Evolutionary conservation across 1,140 invertebrate genomes (phyloP), one percentile per base, ranked within the genome.

Genomic region (Phocides pigmalion): DNA sequence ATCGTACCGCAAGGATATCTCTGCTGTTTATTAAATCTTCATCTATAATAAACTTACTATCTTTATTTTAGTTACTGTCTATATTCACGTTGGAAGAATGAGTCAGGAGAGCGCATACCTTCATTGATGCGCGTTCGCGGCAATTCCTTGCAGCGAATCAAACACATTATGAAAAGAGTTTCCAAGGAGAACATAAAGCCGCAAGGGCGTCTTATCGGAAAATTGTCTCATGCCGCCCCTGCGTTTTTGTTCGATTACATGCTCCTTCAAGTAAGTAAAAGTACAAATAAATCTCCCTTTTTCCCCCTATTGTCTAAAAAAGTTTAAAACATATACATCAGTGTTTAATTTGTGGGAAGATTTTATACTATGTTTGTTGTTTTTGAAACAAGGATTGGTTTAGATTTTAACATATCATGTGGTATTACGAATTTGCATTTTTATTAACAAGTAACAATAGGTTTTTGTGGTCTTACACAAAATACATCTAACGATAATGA

Each of bases 111-210:
- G 25, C 90, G 95, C 32, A 97, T 99, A 89, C 96, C 98, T 0
- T 93, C 95, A 22, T 87, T 99, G 12, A 93, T 99, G 64, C 93
- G 95, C 32, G 95, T 96, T 35, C 94, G 95, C 50, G 98, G 96
- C 0, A 95, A 98, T 78, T 95, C 96, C 0, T 93, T 98, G 62
- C 98, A 99, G 74, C 96, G 97, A 78, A 97, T 99, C 4, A 99
- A 98, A 81, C 98, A 97, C 66, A 96, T 99, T 4, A 98, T 99
- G 97, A 99, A 99, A 92, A 94, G 98, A 47, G 96, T 99, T 1
- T 98, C 97, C 74, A 99, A 99, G 87, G 99, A 99, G 90, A 99
- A 98, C 78, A 97, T 99, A 1, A 99, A 99, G 89, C 98, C 97
- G 0, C 96, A 98, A 54, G 98, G 99, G 4, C 92, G 99, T 62